Percentiles rank a stretch among this genome's conserved stretches.
phyloP scores from a whole-genome alignment of 2,888 invertebrate genomes.

The Sinohyriopsis cumingii region DNA sequence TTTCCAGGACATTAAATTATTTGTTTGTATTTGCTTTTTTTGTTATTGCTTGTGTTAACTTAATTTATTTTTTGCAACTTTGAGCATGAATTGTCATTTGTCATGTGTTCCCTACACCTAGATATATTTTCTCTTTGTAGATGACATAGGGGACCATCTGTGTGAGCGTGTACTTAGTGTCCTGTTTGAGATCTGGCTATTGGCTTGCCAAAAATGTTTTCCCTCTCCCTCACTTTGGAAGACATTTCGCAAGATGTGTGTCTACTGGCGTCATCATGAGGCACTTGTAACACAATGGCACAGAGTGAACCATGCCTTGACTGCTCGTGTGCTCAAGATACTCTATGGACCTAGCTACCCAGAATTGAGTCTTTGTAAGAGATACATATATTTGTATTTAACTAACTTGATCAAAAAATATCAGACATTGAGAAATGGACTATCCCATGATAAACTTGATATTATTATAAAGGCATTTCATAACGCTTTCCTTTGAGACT shows the following conservation, averaged over 20 bases:
- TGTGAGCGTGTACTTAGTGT: conserved; percentile 95
- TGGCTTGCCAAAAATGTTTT: conserved; percentile 86
- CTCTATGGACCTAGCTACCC: conserved; percentile 83
- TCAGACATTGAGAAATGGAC: no score
- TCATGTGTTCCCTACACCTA: neutral
- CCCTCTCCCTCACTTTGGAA: conserved; percentile 97
- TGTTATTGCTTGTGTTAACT: neutral
- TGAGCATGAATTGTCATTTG: no score
- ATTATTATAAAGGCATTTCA: no score
- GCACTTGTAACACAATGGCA: conserved; percentile 96
- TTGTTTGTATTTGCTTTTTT: no score
- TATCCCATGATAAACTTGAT: no score
- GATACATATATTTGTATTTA: no score
- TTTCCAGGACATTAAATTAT: no score
- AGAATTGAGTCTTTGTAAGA: conserved; percentile 67
- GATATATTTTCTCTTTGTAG: conserved; percentile 70
- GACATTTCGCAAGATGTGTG: conserved; percentile 91
- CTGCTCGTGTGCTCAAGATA: conserved; percentile 85
- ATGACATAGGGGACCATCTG: conserved; percentile 95
- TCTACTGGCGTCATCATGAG: conserved; percentile 94
- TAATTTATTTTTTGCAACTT: neutral
- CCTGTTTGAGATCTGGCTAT: conserved; percentile 89
- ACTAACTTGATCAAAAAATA: no score
- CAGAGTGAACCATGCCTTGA: conserved; percentile 90
- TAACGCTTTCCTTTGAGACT: no score